Evolutionary conservation across 2,797 vertebrate genomes (phyloP), one percentile per base, ranked within the genome.

Genomic region (Galaxias olidus): DNA sequence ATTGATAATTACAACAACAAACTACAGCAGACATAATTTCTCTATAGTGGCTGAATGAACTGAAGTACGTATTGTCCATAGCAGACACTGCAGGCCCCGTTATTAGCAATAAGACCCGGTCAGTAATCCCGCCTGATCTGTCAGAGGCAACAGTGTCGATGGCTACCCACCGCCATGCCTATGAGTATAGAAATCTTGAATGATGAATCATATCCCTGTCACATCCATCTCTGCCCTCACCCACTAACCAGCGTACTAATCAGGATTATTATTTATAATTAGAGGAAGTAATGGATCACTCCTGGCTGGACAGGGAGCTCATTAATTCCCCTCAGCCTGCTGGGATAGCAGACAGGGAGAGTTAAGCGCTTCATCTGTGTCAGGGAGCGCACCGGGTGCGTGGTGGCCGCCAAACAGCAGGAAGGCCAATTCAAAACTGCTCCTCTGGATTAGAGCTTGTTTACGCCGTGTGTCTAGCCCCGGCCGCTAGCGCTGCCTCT

Each of bases 201-300:
- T 89, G 91, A 97, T 95, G 90, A 93, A 98, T 99, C 94, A 93
- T 91, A 90, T 91, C 94, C 91, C 90, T 80, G 91, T 88, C 93
- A 86, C 93, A 98, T 99, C 95, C 92, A 95, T 99, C 96, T 96
- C 91, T 88, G 92, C 93, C 93, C 94, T 94, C 91, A 91, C 91
- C 87, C 90, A 93, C 92, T 95, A 97, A 97, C 94, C 95, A 96
- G 96, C 92, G 90, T 98, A 97, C 98, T 98, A 96, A 96, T 98
- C 96, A 94, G 94, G 97, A 97, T 99, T 99, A 98, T 98, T 97
- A 98, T 98, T 98, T 98, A 98, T 99, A 99, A 99, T 99, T 99
- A 99, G 94, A 97, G 97, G 97, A 99, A 98, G 97, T 97, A 96
- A 98, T 99, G 95, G 94, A 99, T 99, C 97, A 98, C 96, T 93